Conservation (phyloP, 2,888 invertebrate species). For the Napeogenes inachia region DNA sequence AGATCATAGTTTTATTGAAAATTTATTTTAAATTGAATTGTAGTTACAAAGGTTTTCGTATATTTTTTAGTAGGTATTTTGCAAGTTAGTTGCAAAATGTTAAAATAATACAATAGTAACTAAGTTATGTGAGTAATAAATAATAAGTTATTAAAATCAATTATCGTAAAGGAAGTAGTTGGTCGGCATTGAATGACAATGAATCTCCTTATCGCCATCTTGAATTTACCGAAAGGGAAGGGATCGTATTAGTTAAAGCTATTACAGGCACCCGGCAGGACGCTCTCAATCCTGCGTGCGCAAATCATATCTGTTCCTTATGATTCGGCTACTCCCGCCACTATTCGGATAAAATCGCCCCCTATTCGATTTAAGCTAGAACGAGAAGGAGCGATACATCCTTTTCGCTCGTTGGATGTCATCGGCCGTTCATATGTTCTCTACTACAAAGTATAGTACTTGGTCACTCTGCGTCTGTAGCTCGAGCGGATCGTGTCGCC, state of each 20-base stretch:
- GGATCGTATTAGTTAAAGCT: slow-evolving; percentile 22
- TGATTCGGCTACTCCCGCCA: slow-evolving; percentile 43
- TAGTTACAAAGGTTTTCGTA: too few species aligned
- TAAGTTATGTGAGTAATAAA: slow-evolving; percentile 8
- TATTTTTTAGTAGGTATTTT: too few species aligned
- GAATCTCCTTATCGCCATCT: slow-evolving; percentile 27
- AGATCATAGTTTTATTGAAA: too few species aligned
- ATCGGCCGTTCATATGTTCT: slow-evolving; percentile 62
- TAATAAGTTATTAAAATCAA: slow-evolving; percentile 3
- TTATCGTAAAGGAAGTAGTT: slow-evolving; percentile 22
- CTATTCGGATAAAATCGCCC: slow-evolving; percentile 35
- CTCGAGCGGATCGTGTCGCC: slow-evolving; percentile 64
- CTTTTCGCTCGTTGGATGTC: slow-evolving; percentile 51
- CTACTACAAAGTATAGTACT: slow-evolving; percentile 39
- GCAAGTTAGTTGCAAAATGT: too few species aligned
- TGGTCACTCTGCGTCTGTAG: slow-evolving; percentile 65
- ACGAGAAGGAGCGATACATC: slow-evolving; percentile 39
- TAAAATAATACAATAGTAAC: too few species aligned
- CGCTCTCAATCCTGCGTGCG: slow-evolving; percentile 59
- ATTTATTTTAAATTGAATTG: too few species aligned
- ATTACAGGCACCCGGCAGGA: slow-evolving; percentile 28
- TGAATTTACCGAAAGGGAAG: slow-evolving; percentile 22
- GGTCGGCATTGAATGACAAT: slow-evolving; percentile 25
- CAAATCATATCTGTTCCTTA: slow-evolving; percentile 47
- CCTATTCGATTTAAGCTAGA: slow-evolving; percentile 30